Evolutionary conservation across 2,888 invertebrate genomes (phyloP), one percentile per base, ranked within the genome.

Genomic region (Aricia artaxerxes): DNA sequence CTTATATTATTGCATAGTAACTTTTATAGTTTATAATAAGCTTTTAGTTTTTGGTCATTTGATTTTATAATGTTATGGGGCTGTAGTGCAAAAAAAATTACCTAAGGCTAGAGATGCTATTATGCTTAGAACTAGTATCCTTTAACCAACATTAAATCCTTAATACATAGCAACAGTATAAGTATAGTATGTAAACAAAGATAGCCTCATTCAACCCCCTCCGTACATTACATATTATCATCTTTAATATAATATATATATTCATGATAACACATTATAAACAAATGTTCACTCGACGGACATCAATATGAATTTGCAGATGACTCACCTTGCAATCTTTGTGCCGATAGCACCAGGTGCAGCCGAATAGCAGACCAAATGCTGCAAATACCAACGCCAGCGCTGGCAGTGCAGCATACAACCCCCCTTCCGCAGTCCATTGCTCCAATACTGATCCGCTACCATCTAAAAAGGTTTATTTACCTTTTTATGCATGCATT

Each of bases 271-370:
- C 53, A 77, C 57, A 57, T 57, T 35, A 53, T 35, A 38, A 57
- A 38, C 53, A 69, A 69, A 38, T 3, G n/a, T 2, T 76, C 31
- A 79, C 53, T 16, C 40, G 35, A 49, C 6, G 0, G 44, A 2
- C 60, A 60, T 57, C 75, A 60, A 79, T 11, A 13, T 44, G n/a
- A 53, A 13, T 40, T 31, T 13, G 44, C 73, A 40, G 57, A 5
- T 38, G 13, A 53, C 85, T 83, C 87, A 93, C 94, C 93, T 94
- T 93, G 89, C 93, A 92, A 85, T 92, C 93, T 83, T 94, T 93
- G 85, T 93, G 93, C 80, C 90, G 86, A 84, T 92, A 93, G 84
- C 95, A 95, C 94, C 94, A 94, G n/a, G 94, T 92, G 86, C 94
- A 94, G 53, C 95, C 94, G 79, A 93, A 87, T 78, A 94, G 87